Evolutionary conservation across 2,888 invertebrate species (phyloP).

Genomic region (Synergus gifuensis): DNA sequence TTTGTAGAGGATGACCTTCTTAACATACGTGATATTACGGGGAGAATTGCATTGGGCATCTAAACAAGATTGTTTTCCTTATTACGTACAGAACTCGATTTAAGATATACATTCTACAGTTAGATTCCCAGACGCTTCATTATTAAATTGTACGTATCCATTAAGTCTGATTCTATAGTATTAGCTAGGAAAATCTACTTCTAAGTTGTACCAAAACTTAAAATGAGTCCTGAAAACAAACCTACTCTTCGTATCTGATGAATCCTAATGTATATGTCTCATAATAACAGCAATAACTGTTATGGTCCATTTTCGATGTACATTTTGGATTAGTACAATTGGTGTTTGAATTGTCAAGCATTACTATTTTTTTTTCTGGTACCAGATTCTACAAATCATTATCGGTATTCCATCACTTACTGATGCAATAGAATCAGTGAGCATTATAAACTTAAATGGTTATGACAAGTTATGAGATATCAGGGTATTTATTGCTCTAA

Average conservation of each 20-base stretch:
- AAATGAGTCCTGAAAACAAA: neutral
- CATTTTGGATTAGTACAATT: neutral
- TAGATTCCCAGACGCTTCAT: neutral
- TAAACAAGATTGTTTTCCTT: constrained; percentile 3
- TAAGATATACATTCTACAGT: neutral
- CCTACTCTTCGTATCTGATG: neutral
- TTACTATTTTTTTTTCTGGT: neutral
- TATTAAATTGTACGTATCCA: neutral
- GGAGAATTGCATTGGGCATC: constrained; percentile 5
- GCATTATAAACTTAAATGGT: neutral
- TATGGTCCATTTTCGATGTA: neutral
- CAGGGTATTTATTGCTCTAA: neutral
- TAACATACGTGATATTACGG: constrained; percentile 6
- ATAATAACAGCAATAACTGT: neutral
- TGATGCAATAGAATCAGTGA: neutral
- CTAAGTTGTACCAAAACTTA: neutral
- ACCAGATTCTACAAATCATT: neutral
- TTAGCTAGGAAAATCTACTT: neutral
- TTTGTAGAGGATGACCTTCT: constrained; percentile 7
- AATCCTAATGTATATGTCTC: neutral
- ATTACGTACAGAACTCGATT: neutral
- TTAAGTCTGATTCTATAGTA: neutral
- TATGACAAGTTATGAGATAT: neutral
- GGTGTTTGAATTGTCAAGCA: neutral
- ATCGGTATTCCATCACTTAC: neutral